Evolutionary conservation across 2,797 vertebrate species (phyloP).

Genomic region (Linurgus olivaceus): DNA sequence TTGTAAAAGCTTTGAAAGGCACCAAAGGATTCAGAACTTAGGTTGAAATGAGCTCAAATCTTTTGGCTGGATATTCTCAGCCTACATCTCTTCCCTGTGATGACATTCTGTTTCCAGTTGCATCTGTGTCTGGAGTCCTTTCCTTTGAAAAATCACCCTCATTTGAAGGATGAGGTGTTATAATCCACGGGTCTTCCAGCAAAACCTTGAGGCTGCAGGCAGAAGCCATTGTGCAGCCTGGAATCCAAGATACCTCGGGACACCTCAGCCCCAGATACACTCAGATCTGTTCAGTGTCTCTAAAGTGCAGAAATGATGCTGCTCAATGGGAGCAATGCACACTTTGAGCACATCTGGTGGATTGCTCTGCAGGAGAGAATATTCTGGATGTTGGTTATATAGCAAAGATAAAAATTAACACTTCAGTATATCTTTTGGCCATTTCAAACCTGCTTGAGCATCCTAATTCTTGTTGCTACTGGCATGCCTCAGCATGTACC

Average conservation of each 20-base stretch:
- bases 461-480: background rate
- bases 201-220: background rate
- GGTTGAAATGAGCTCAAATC: background rate
- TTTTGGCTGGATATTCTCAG: background rate
- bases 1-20: background rate
- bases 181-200: background rate
- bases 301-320: background rate
- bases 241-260: background rate
- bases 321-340: background rate
- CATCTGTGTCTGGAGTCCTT: background rate
- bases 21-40: background rate
- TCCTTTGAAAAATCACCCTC: slow-evolving; percentile 21
- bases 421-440: background rate
- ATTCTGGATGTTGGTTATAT: background rate
- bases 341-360: background rate
- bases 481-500: background rate
- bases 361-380: background rate
- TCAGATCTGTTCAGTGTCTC: background rate
- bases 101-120: background rate
- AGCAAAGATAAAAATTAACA: background rate
- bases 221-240: background rate
- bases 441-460: background rate
- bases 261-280: background rate
- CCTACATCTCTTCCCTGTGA: background rate
- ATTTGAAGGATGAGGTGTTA: slow-evolving; percentile 4